Conservation (phyloP, 2,797 vertebrate species). For the Anas flavirostris region DNA sequence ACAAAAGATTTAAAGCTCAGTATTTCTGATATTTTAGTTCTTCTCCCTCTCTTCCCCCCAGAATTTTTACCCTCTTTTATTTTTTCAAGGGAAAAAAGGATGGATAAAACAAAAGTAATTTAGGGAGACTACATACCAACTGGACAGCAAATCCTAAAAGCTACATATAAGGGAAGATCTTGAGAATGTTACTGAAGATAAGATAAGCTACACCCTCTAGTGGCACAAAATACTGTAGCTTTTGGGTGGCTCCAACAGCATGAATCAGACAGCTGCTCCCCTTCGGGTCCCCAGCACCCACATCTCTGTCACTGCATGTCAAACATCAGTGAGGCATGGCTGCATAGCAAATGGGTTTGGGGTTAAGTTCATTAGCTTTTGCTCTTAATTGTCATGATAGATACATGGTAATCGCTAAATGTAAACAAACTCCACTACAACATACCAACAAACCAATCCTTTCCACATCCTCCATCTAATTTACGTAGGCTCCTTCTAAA, state of each 20-base stretch:
- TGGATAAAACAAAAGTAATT: background rate
- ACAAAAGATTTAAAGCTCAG: background rate
- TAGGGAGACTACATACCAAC: background rate
- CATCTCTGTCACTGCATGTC: rapidly evolving
- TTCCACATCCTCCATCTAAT: background rate
- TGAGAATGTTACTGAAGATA: background rate
- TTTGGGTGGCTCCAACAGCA: background rate
- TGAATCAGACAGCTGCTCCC: rapidly evolving
- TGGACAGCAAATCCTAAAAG: background rate
- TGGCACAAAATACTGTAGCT: background rate
- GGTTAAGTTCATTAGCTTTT: background rate
- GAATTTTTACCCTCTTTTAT: background rate
- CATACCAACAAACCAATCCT: background rate
- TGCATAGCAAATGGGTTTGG: too few relatives aligned
- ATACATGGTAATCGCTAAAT: rapidly evolving
- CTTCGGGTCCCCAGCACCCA: rapidly evolving
- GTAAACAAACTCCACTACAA: background rate
- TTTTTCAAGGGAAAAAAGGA: rapidly evolving
- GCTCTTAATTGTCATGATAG: background rate
- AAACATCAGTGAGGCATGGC: rapidly evolving
- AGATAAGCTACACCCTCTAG: conserved; percentile 22
- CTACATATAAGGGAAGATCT: rapidly evolving
- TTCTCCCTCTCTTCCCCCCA: background rate
- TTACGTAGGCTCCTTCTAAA: background rate
- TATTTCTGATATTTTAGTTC: background rate